phyloP scores from a whole-genome alignment of 2,113 vertebrate genomes.

The Sapayoa aenigma region DNA sequence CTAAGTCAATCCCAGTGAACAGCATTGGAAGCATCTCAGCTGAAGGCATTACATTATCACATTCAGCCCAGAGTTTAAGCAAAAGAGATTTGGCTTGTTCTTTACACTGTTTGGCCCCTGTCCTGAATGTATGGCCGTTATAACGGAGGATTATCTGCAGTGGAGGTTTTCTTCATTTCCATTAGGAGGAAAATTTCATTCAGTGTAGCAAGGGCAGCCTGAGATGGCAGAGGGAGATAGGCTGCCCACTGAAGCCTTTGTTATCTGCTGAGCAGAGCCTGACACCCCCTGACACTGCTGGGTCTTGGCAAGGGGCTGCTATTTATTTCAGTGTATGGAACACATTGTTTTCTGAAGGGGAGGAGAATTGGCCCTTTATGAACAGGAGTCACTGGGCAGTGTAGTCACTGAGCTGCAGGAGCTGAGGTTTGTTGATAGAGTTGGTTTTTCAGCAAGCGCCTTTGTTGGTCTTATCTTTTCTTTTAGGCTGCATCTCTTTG shows the following conservation, averaged over 20 bases:
- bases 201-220: background rate
- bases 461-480: slow-evolving; percentile 24
- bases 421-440: slow-evolving; percentile 7
- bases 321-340: slow-evolving; percentile 33
- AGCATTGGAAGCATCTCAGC: background rate
- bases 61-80: slow-evolving; percentile 27
- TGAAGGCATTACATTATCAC: slow-evolving; percentile 28
- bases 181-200: slow-evolving; percentile 43
- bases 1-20: background rate
- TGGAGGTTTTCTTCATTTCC: slow-evolving; percentile 48
- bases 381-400: background rate
- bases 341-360: slow-evolving; percentile 28
- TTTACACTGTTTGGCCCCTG: slow-evolving; percentile 10
- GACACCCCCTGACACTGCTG: slow-evolving; percentile 48
- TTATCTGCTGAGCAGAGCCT: slow-evolving; percentile 33
- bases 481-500: background rate
- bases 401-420: background rate
- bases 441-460: background rate
- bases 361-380: slow-evolving; percentile 62
- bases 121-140: background rate
- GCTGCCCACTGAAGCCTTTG: slow-evolving; percentile 1
- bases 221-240: slow-evolving; percentile 33
- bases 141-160: slow-evolving; percentile 5
- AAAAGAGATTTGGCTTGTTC: slow-evolving; percentile 50
- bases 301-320: background rate